These are phyloP conservation scores for Rhizoglyphus robini DNA, from an alignment of 1,140 invertebrate species.

Conservation along the genomic window DNA sequence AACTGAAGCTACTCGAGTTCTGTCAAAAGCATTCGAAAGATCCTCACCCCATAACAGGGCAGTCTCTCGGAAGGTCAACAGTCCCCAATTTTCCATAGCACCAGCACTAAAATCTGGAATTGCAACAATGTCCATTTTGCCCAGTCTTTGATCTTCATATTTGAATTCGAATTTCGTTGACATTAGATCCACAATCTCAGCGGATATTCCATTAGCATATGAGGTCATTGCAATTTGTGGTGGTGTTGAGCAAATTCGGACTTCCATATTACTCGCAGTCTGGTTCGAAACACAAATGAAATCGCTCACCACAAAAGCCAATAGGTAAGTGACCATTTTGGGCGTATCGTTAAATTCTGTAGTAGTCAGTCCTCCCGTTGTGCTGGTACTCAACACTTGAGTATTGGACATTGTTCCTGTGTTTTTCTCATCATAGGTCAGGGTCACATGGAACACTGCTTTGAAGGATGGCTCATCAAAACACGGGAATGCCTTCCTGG, in stretches of 20 bases:
- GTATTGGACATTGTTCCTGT: constrained; percentile 35
- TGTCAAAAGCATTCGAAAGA: constrained; percentile 49
- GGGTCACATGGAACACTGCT: constrained; percentile 58
- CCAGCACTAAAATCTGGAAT: constrained; percentile 78
- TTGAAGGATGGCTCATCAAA: constrained; percentile 92
- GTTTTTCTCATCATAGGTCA: constrained; percentile 40
- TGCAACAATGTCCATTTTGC: constrained; percentile 68
- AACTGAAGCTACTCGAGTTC: constrained; percentile 59
- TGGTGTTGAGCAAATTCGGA: constrained; percentile 79
- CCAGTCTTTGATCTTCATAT: too few relatives aligned
- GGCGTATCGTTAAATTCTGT: constrained; percentile 60
- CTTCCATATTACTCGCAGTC: constrained; percentile 28
- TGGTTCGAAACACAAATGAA: constrained; percentile 40
- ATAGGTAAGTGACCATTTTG: constrained; percentile 80
- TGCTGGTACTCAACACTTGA: background rate
- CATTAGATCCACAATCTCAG: constrained; percentile 21
- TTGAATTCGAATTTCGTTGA: constrained; percentile 24
- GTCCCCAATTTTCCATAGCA: constrained; percentile 92
- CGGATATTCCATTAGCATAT: constrained; percentile 58
- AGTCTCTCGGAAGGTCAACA: constrained; percentile 65
- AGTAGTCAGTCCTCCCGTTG: constrained; percentile 13
- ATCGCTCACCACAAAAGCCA: constrained; percentile 79
- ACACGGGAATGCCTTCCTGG: constrained; percentile 73
- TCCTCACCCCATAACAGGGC: constrained; percentile 54
- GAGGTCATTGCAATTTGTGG: constrained; percentile 78